Evolutionary conservation across 2,888 invertebrate genomes (phyloP).

Genomic region (Nephrotoma appendiculata): DNA sequence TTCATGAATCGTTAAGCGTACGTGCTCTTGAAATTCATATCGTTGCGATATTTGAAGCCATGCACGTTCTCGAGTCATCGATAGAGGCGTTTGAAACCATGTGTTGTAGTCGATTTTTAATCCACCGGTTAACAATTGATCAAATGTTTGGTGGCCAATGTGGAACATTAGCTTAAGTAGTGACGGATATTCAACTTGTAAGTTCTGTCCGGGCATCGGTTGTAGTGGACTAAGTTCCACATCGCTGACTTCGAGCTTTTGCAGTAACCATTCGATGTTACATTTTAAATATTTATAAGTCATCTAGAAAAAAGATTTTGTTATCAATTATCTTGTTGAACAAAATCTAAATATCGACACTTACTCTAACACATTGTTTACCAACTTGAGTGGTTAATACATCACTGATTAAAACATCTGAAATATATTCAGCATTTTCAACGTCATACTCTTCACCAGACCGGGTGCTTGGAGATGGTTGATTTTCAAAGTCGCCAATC

Average conservation of each 20-base stretch:
- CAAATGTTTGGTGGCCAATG: constrained; percentile 58
- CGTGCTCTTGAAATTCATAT: constrained; percentile 32
- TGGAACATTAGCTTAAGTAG: constrained; percentile 66
- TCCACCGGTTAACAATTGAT: constrained; percentile 46
- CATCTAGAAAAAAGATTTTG: constrained; percentile 34
- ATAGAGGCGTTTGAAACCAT: constrained; percentile 33
- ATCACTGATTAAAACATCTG: constrained; percentile 45
- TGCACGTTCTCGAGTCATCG: constrained; percentile 31
- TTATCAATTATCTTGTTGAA: not conserved
- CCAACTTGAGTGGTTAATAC: constrained; percentile 45
- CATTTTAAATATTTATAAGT: constrained; percentile 54
- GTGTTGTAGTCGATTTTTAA: constrained; percentile 33
- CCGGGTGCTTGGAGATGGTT: constrained; percentile 19
- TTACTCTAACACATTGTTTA: constrained; percentile 36
- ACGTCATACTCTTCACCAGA: constrained; percentile 29
- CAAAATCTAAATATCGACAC: not conserved
- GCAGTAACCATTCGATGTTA: constrained; percentile 52
- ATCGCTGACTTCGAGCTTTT: constrained; percentile 37
- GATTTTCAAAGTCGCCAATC: constrained; percentile 11
- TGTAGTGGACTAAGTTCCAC: constrained; percentile 24
- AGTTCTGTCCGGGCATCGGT: constrained; percentile 29
- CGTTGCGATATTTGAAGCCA: constrained; percentile 33
- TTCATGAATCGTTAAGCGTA: constrained; percentile 29
- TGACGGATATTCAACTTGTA: constrained; percentile 31
- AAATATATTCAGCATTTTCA: constrained; percentile 34